Evolutionary conservation across 2,113 vertebrate species (phyloP), one percentile per base, ranked within the genome.

Genomic region (Cebus imitator): DNA sequence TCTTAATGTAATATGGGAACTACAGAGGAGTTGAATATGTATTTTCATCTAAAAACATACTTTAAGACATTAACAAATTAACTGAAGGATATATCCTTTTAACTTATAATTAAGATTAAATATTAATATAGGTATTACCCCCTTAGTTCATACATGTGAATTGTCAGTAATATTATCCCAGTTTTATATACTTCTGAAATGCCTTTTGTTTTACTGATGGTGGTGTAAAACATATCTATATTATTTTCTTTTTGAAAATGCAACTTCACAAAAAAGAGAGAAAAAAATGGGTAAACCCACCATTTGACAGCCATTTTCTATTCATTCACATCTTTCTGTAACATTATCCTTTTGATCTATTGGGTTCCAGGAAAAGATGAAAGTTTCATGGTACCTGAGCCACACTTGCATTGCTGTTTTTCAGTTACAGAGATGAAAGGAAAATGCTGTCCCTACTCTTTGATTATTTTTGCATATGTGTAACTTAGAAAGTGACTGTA

Each of bases 401-500:
- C 96, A 96, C 95, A 61, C 32, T n/a, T 72, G 50, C 73, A 45
- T 8, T 81, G 52, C 84, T 93, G 73, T 95, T 96, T 97, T 94
- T 52, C 82, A 96, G 68, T 83, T 89, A 95, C 64, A 50, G 17
- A 45, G 88, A 97, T 96, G 21, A 98, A 96, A 96, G 85, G 68
- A 64, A 97, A 97, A 92, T 52, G 37, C 40, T 94, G n/a, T 94
- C 40, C 30, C 58, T 75, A 35, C 43, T 70, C 52, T 95, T 95
- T 96, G 85, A 96, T 97, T 97, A 93, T 94, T 97, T 96, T 94
- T 96, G 89, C 92, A 93, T 96, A 92, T 89, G 97, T 80, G 66
- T 95, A 89, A 96, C 91, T 96, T 89, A 88, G 48, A 89, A 88
- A 94, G 88, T 89, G 43, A 84, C 55, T 92, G 11, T 87, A 92